These are phyloP conservation scores for Anolis carolinensis DNA, from an alignment of 2,113 vertebrate genomes.

Conservation along the genomic window DNA sequence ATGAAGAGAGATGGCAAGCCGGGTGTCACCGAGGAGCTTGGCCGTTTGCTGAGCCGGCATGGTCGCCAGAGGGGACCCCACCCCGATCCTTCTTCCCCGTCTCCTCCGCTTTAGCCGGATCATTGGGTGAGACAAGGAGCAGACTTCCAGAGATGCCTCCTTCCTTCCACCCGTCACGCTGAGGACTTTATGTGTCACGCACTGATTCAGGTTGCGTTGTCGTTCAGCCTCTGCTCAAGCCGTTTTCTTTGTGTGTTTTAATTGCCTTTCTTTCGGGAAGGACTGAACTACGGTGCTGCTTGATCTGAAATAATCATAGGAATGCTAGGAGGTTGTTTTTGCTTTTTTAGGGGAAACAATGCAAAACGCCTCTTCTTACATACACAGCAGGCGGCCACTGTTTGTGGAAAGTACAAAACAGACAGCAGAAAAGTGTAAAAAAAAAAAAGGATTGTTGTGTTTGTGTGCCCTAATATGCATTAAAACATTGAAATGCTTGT, in stretches of 20 bases:
- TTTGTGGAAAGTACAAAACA: too few relatives aligned
- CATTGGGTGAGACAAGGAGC: slow-evolving; percentile 65
- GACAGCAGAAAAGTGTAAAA: too few relatives aligned
- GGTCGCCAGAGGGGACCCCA: slow-evolving; percentile 49
- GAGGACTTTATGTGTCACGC: slow-evolving; percentile 57
- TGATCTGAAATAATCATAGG: background rate
- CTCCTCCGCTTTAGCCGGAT: slow-evolving; percentile 61
- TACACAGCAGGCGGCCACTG: too few relatives aligned
- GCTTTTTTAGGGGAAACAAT: too few relatives aligned
- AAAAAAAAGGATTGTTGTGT: too few relatives aligned
- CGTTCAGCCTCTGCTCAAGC: slow-evolving; percentile 47
- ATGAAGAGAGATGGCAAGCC: slow-evolving; percentile 57
- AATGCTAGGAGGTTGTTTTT: too few relatives aligned
- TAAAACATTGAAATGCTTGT: too few relatives aligned
- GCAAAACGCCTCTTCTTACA: too few relatives aligned
- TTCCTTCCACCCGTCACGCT: slow-evolving; percentile 63
- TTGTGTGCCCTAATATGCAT: too few relatives aligned
- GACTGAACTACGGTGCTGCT: background rate
- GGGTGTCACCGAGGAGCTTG: slow-evolving; percentile 43
- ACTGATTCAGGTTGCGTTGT: slow-evolving; percentile 57
- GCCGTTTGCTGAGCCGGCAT: slow-evolving; percentile 11
- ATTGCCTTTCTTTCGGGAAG: slow-evolving; percentile 27
- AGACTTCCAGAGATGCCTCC: slow-evolving; percentile 49
- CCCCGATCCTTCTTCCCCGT: slow-evolving; percentile 61
- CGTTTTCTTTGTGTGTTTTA: background rate